Evolutionary conservation across 2,797 vertebrate species (phyloP).

Genomic region (Clangula hyemalis): DNA sequence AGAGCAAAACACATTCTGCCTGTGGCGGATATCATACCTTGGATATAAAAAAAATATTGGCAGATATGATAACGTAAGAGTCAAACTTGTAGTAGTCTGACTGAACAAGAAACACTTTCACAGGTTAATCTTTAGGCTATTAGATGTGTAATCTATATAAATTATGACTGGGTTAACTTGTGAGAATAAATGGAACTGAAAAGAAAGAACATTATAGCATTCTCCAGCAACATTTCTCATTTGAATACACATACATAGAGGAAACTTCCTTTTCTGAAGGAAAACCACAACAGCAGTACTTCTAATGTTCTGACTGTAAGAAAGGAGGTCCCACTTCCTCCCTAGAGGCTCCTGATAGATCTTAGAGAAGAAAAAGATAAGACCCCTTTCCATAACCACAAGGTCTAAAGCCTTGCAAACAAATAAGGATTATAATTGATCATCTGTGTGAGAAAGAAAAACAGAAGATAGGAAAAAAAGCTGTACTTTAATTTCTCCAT

Average conservation of each 20-base stretch:
- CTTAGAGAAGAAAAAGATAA: neutral
- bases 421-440: neutral
- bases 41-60: neutral
- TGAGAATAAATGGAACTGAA: neutral
- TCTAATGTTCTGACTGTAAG: neutral
- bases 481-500: constrained; percentile 12
- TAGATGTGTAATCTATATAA: neutral
- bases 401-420: neutral
- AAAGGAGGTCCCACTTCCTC: neutral
- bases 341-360: neutral
- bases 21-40: neutral
- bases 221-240: neutral
- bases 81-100: neutral
- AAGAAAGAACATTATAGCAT: neutral
- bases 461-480: neutral
- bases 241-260: neutral
- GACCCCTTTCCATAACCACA: constrained; percentile 10
- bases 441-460: constrained; percentile 6
- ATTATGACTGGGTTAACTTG: neutral
- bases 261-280: neutral
- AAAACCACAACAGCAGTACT: neutral
- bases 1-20: neutral
- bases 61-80: neutral
- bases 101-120: neutral
- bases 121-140: neutral